These are phyloP conservation scores for Egretta garzetta DNA, from an alignment of 2,113 vertebrate species.

Conservation along the genomic window DNA sequence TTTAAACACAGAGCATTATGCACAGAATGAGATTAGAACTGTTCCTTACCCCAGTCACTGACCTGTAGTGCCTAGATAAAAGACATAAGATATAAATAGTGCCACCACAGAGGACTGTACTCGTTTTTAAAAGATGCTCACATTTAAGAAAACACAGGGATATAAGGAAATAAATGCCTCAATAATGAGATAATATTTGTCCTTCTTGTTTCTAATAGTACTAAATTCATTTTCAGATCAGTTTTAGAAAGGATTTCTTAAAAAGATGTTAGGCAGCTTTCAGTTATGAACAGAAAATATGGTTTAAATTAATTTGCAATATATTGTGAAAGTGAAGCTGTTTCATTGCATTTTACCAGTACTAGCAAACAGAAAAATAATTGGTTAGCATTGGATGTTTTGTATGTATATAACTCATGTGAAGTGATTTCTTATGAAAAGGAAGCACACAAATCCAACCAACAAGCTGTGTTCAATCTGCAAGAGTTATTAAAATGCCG, in stretches of 20 bases:
- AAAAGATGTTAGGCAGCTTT: background rate
- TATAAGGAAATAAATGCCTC: background rate
- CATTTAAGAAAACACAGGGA: background rate
- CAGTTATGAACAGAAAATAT: background rate
- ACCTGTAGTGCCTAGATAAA: background rate
- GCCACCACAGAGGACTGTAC: background rate
- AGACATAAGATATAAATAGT: background rate
- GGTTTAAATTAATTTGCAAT: background rate
- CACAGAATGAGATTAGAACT: background rate
- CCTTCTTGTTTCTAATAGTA: background rate
- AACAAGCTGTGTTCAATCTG: background rate
- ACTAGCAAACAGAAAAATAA: background rate
- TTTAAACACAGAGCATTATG: background rate
- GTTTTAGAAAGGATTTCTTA: background rate
- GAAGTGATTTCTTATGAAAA: background rate
- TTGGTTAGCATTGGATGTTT: background rate
- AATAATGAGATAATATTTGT: background rate
- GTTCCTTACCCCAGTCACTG: background rate
- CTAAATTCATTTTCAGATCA: background rate
- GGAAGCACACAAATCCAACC: background rate
- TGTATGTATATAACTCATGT: background rate
- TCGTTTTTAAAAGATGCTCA: background rate
- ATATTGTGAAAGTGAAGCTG: background rate
- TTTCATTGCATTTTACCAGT: background rate
- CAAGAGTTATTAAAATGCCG: background rate